phyloP scores from a whole-genome alignment of 1,140 invertebrate species.

The Paralvinella palmiformis region DNA sequence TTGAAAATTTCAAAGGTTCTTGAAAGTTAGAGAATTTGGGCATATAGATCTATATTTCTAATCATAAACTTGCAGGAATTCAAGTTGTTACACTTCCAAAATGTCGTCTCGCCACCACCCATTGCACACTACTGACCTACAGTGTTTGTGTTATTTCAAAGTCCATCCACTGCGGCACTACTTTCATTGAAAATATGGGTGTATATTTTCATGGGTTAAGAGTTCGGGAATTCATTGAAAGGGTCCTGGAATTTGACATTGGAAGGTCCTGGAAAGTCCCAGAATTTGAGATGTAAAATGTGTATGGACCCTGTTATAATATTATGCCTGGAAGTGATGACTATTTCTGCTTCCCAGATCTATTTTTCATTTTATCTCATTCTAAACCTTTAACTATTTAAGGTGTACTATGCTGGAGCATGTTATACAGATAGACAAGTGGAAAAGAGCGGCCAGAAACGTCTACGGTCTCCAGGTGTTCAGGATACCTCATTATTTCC shows the following conservation, averaged over 20 bases:
- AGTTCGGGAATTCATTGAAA: background rate
- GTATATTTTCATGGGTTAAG: background rate
- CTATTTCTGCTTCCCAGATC: background rate
- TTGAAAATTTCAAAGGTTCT: too few relatives aligned
- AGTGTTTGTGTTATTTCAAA: too few relatives aligned
- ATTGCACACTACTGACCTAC: too few relatives aligned
- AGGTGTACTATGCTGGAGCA: conserved; percentile 19
- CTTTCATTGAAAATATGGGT: too few relatives aligned
- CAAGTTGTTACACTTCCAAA: too few relatives aligned
- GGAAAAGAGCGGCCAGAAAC: conserved; percentile 1
- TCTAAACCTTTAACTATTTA: background rate
- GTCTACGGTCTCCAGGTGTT: conserved; percentile 6
- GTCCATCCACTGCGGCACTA: too few relatives aligned
- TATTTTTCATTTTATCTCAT: background rate
- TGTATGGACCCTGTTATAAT: background rate
- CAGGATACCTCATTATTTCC: conserved; percentile 19
- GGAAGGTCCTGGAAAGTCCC: background rate
- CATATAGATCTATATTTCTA: too few relatives aligned
- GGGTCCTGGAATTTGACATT: background rate
- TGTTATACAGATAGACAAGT: conserved; percentile 14
- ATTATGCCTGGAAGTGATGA: background rate
- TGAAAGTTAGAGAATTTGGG: too few relatives aligned
- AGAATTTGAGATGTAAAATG: background rate
- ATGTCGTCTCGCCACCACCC: too few relatives aligned
- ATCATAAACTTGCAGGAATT: too few relatives aligned